Evolutionary conservation across 2,888 invertebrate species (phyloP).

Genomic region (Chironomus tentans): DNA sequence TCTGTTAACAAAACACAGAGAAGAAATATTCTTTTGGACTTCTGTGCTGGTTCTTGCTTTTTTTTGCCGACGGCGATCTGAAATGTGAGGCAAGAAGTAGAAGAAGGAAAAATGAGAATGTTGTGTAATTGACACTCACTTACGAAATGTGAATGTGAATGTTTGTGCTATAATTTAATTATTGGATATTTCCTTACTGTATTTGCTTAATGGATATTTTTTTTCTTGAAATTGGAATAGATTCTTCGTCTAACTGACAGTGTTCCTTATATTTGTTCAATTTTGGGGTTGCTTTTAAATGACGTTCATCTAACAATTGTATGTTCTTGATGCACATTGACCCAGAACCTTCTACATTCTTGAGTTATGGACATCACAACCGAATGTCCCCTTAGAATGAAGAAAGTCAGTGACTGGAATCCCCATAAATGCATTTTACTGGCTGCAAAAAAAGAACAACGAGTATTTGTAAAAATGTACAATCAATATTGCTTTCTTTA

Average conservation of each 20-base stretch:
- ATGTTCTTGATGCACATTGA: too few relatives aligned
- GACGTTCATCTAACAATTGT: too few relatives aligned
- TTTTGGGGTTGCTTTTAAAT: too few relatives aligned
- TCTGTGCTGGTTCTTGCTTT: neutral
- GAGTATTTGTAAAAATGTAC: neutral
- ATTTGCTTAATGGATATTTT: neutral
- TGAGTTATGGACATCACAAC: too few relatives aligned
- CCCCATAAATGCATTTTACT: neutral
- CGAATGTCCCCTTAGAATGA: neutral
- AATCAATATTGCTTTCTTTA: conserved; percentile 17
- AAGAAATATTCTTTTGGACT: too few relatives aligned
- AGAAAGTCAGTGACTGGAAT: conserved; percentile 25
- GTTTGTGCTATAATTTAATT: neutral
- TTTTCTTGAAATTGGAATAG: neutral
- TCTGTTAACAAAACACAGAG: too few relatives aligned
- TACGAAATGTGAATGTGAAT: neutral
- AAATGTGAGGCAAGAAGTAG: neutral
- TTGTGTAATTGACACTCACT: conserved; percentile 16
- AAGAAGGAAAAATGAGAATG: neutral
- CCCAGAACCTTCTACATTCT: too few relatives aligned
- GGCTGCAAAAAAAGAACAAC: neutral
- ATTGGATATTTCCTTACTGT: neutral
- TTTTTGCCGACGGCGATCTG: neutral
- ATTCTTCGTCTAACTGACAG: too few relatives aligned
- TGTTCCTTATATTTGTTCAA: too few relatives aligned